Percentiles rank a stretch among this genome's conserved stretches.
Conservation (phyloP, 2,113 vertebrate species). For the Crotophaga sulcirostris region DNA sequence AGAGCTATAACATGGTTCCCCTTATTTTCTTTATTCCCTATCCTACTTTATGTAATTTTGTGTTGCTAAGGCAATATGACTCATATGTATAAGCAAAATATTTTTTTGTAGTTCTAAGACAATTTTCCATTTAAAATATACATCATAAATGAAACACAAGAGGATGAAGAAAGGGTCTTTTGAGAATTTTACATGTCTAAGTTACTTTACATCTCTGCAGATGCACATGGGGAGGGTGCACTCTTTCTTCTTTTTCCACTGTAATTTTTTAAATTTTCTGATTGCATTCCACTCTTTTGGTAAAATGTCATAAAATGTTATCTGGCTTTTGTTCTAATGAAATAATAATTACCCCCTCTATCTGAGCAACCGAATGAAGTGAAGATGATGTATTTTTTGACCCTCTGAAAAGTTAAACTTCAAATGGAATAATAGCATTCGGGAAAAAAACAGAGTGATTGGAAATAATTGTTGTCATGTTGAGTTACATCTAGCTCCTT, state of each 20-base stretch:
- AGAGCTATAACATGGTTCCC: not conserved
- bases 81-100: not conserved
- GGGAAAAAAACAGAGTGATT: not conserved
- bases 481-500: not conserved
- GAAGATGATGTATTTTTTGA: not conserved
- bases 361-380: not conserved
- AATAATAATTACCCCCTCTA: not conserved
- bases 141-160: not conserved
- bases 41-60: not conserved
- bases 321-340: not conserved
- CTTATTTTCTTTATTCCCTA: not conserved
- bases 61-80: not conserved
- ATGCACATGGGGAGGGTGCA: not conserved
- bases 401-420: conserved; percentile 4
- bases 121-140: not conserved
- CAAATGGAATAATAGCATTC: not conserved
- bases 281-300: not conserved
- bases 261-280: not conserved
- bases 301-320: not conserved
- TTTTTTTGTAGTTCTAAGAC: not conserved
- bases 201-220: not conserved
- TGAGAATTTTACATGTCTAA: not conserved
- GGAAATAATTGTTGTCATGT: conserved; percentile 2
- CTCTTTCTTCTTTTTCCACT: not conserved
- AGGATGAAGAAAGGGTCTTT: not conserved